Conservation (phyloP, 2,888 invertebrate species). For the Oxyteleia sp. region DNA sequence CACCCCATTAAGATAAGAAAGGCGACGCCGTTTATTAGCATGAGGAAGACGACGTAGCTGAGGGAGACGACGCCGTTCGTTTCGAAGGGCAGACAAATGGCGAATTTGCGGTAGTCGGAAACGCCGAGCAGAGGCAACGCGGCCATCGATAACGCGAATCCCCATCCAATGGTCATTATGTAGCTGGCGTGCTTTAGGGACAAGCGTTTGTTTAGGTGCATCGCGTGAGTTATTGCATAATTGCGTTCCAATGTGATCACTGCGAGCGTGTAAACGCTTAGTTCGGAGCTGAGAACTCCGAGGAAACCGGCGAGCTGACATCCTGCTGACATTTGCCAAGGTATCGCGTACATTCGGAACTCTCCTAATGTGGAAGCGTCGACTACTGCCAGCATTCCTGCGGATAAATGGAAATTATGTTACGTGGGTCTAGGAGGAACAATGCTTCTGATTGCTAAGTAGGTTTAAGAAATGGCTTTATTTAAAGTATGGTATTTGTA, state of each 20-base stretch:
- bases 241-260: conserved; percentile 98
- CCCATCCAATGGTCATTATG: conserved; percentile 98
- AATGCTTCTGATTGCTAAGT: too few relatives aligned
- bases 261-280: conserved; percentile 98
- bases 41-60: conserved; percentile 96
- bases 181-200: conserved; percentile 96
- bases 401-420: conserved; percentile 11
- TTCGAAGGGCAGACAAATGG: conserved; percentile 98
- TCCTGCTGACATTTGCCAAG: conserved; percentile 98
- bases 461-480: too few relatives aligned
- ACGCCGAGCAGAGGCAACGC: conserved; percentile 95
- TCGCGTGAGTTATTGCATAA: conserved; percentile 99
- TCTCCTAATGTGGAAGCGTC: conserved; percentile 98
- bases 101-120: conserved; percentile 98
- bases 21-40: conserved; percentile 97
- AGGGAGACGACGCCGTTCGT: conserved; percentile 93
- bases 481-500: too few relatives aligned
- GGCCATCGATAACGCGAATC: conserved; percentile 95
- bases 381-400: conserved; percentile 97
- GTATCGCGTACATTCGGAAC: conserved; percentile 98
- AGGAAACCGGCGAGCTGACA: conserved; percentile 98
- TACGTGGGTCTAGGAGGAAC: too few relatives aligned
- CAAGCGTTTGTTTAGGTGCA: conserved; percentile 98
- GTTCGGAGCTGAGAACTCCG: conserved; percentile 96
- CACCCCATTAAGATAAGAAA: conserved; percentile 98